Evolutionary conservation across 2,888 invertebrate species (phyloP).

Genomic region (Xanthia icteritia): DNA sequence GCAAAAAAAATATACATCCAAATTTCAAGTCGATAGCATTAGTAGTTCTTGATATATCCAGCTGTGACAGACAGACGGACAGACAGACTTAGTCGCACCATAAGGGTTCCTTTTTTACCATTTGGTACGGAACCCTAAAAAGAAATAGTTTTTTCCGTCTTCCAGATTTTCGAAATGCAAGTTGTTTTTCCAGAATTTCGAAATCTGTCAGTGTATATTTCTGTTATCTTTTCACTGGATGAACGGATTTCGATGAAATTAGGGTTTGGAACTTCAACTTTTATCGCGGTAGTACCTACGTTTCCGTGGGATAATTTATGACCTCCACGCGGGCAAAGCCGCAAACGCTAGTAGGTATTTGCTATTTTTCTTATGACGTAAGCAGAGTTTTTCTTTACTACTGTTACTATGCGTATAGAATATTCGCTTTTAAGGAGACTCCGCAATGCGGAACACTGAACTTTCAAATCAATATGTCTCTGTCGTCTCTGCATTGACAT

Average conservation of each 20-base stretch:
- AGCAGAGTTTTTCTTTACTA: background rate
- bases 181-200: no score
- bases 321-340: background rate
- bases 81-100: no score
- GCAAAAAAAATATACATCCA: no score
- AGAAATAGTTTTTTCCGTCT: background rate
- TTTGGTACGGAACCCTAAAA: no score
- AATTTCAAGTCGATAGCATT: no score
- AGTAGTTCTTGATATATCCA: no score
- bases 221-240: background rate
- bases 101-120: no score
- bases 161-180: background rate
- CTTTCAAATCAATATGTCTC: slow-evolving; percentile 28
- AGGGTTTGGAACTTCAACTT: no score
- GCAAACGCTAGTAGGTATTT: background rate
- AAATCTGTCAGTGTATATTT: background rate
- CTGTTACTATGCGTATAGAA: background rate
- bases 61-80: no score
- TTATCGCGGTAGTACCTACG: background rate
- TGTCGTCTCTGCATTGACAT: background rate
- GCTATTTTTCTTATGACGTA: background rate
- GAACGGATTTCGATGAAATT: background rate
- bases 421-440: slow-evolving; percentile 9
- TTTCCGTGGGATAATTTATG: background rate
- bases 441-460: slow-evolving; percentile 27